Conservation (phyloP, 2,888 invertebrate genomes). For the Orchesella flavescens region DNA sequence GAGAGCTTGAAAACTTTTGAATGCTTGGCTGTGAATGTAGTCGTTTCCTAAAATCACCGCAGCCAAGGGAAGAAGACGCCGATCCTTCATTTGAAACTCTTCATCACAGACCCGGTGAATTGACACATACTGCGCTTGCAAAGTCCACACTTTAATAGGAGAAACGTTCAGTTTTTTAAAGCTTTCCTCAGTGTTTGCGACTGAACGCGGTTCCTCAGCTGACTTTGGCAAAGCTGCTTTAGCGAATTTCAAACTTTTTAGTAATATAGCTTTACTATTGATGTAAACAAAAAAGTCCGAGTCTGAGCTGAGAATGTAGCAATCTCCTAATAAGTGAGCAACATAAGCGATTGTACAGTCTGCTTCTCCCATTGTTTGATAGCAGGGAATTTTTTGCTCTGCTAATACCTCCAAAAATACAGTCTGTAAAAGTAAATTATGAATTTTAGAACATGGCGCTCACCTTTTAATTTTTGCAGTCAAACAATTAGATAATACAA, state of each 20-base stretch:
- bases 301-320: constrained; percentile 92
- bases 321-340: constrained; percentile 82
- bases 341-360: constrained; percentile 90
- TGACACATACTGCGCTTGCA: constrained; percentile 50
- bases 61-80: constrained; percentile 83
- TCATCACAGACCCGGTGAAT: constrained; percentile 57
- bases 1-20: constrained; percentile 80
- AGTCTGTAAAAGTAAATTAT: constrained; percentile 80
- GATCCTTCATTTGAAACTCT: constrained; percentile 74
- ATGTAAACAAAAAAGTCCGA: constrained; percentile 94
- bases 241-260: constrained; percentile 73
- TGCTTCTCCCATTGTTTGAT: constrained; percentile 89
- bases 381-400: constrained; percentile 80
- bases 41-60: constrained; percentile 93
- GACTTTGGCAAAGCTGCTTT: background rate
- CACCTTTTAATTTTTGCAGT: constrained; percentile 1
- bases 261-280: constrained; percentile 84
- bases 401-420: constrained; percentile 83
- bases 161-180: background rate
- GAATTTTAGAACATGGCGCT: too few species aligned
- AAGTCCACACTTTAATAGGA: constrained; percentile 47
- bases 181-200: too few species aligned
- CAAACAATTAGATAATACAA: background rate
- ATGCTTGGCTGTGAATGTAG: constrained; percentile 82
- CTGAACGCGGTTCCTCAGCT: too few species aligned